These are phyloP conservation scores for Apogon talboti DNA, from an alignment of 2,797 vertebrate species.

Conservation along the genomic window DNA sequence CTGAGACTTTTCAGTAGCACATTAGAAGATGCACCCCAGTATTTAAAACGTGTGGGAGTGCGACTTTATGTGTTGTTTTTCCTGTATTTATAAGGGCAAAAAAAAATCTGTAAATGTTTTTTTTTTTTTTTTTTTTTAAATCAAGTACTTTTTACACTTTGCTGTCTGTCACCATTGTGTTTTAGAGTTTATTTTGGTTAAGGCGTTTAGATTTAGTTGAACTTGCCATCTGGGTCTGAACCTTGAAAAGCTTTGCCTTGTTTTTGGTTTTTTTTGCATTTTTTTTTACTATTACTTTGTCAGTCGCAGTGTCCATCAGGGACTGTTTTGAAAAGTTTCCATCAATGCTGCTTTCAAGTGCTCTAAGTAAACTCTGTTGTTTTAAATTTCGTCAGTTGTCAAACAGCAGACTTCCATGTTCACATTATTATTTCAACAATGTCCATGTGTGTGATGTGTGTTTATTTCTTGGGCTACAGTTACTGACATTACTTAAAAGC, in stretches of 20 bases:
- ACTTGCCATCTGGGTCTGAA: slow-evolving; percentile 12
- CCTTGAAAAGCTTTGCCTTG: neutral
- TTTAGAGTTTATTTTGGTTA: slow-evolving; percentile 1
- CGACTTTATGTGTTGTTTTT: slow-evolving; percentile 10
- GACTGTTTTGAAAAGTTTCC: slow-evolving; percentile 7
- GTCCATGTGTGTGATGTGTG: neutral
- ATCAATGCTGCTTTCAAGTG: slow-evolving; percentile 8
- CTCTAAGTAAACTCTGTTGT: slow-evolving; percentile 23
- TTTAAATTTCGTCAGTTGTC: slow-evolving; percentile 17
- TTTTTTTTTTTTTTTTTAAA: neutral
- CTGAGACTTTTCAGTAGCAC: slow-evolving; percentile 37
- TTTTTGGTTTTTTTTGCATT: slow-evolving; percentile 6
- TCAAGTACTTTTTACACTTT: slow-evolving; percentile 6
- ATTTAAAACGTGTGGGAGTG: slow-evolving; percentile 30
- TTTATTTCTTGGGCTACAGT: slow-evolving; percentile 1
- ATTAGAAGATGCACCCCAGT: slow-evolving; percentile 14
- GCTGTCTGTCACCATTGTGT: neutral
- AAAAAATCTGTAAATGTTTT: slow-evolving; percentile 12
- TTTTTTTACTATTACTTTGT: slow-evolving; percentile 20
- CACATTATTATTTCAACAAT: slow-evolving; percentile 9
- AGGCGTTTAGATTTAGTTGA: neutral
- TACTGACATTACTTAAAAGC: slow-evolving; percentile 9
- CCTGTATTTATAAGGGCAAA: slow-evolving; percentile 28
- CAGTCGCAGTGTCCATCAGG: slow-evolving; percentile 20
- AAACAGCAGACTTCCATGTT: slow-evolving; percentile 5